These are phyloP conservation scores for Centropyge bicolor DNA, from an alignment of 2,797 vertebrate genomes.

Conservation along the genomic window DNA sequence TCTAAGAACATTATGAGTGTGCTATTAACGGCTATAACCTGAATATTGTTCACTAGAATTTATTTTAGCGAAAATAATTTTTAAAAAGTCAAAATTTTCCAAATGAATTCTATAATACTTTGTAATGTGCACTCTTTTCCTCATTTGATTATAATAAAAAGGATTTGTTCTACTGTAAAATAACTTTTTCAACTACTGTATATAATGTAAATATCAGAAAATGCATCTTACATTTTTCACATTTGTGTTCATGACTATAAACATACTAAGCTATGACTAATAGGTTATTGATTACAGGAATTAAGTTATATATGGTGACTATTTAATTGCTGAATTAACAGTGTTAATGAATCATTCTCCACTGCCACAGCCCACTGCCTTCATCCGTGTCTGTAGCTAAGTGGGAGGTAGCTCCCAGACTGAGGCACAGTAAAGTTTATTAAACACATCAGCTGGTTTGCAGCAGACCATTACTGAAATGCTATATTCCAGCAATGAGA, in stretches of 20 bases:
- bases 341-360: conserved; percentile 69
- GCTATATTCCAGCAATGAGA: conserved; percentile 76
- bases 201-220: neutral
- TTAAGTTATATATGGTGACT: conserved; percentile 37
- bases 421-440: conserved; percentile 81
- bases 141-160: neutral
- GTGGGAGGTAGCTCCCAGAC: conserved; percentile 80
- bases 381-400: conserved; percentile 53
- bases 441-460: conserved; percentile 83
- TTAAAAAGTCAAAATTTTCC: neutral
- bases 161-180: neutral
- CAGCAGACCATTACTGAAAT: conserved; percentile 79
- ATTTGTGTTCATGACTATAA: neutral
- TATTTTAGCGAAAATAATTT: neutral
- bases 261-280: conserved; percentile 18
- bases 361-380: conserved; percentile 53
- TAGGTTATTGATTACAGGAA: conserved; percentile 27
- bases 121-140: neutral
- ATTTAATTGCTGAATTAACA: conserved; percentile 55
- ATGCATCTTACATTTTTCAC: neutral
- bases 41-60: neutral
- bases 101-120: neutral
- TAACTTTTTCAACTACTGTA: neutral
- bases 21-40: neutral
- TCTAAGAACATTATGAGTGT: neutral